Base-by-base conservation (phyloP, 2,797 vertebrate species). In the Dicrostonyx torquatus region DNA sequence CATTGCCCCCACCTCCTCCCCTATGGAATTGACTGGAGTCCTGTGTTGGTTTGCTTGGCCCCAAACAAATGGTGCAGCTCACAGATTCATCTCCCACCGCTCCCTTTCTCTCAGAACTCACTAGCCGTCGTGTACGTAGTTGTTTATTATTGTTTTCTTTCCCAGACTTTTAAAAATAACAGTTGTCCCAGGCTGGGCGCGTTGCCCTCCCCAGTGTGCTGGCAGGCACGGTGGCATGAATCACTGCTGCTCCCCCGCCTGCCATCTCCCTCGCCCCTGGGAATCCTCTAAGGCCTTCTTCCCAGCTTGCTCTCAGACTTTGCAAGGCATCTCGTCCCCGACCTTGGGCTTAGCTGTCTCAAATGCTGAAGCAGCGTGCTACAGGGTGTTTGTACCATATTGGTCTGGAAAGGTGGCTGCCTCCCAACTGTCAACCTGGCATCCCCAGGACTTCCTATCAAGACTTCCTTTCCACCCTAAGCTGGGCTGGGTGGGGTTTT, bases 151-250 rank as follows among this genome's bases (percentile, higher is more conserved):
- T 96, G 0, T 96, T 96, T 96, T 90, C 73, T 68, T 97, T 93
- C 82, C 72, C 62, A 26, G 91, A 82, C 90, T 92, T 93, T 93
- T 82, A 96, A 93, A 96, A 95, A 96, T 87, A 94, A 75, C 72
- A 64, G 80, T 87, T 88, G 94, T 95, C 94, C 89, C 64, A 8
- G 84, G 53, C 43, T 0, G 37, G 77, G 79, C 4, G 64, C 29
- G 40, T 2, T 2, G 48, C 45, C 48, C 72, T 50, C 76, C 79
- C 29, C 50, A 22, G 0, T 0, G 13, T 0, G 0, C 60, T 1
- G 3, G 94, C 75, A 24, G 72, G 48, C 80, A 15, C 6, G 0
- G 26, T 6, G 0, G 43, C 77, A n/a, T 87, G 87, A 62, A 37
- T 95, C 92, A 85, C 40, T 0, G 20, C 34, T 0, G 12, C 15